Evolutionary conservation across 92 coral and sea anemone species (phyloP).

Genomic region (Palythoa caribaeorum): DNA sequence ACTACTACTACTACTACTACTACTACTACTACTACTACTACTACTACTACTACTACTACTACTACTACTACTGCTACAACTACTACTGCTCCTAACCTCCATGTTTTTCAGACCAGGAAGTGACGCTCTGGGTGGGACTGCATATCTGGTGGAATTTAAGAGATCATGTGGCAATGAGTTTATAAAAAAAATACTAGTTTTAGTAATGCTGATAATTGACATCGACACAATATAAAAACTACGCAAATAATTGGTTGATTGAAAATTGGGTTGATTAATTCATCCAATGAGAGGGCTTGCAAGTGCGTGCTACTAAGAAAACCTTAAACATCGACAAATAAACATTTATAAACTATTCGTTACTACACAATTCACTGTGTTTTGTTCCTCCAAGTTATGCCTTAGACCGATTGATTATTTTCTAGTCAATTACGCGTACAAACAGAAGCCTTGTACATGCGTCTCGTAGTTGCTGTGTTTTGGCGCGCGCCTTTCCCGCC

Average conservation of each 20-base stretch:
- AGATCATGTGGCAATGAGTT: neutral
- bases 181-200: neutral
- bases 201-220: neutral
- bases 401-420: too few relatives aligned
- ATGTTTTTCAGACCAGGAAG: conserved; percentile 30
- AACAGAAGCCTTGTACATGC: too few relatives aligned
- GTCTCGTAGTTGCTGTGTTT: too few relatives aligned
- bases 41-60: neutral
- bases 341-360: too few relatives aligned
- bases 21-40: neutral
- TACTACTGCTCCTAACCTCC: neutral
- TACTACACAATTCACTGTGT: too few relatives aligned
- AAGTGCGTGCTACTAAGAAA: neutral
- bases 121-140: neutral
- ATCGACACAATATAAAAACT: neutral
- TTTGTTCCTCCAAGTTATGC: too few relatives aligned
- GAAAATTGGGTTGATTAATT: too few relatives aligned
- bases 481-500: too few relatives aligned
- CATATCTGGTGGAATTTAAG: neutral
- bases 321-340: too few relatives aligned
- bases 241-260: neutral
- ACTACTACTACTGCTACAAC: neutral
- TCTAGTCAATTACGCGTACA: too few relatives aligned
- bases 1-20: too few relatives aligned
- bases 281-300: neutral